A percentile compares a stretch with the other conserved stretches of the same genome.
Evolutionary conservation across 2,113 vertebrate species (phyloP).

Genomic region (Crotalus viridis): DNA sequence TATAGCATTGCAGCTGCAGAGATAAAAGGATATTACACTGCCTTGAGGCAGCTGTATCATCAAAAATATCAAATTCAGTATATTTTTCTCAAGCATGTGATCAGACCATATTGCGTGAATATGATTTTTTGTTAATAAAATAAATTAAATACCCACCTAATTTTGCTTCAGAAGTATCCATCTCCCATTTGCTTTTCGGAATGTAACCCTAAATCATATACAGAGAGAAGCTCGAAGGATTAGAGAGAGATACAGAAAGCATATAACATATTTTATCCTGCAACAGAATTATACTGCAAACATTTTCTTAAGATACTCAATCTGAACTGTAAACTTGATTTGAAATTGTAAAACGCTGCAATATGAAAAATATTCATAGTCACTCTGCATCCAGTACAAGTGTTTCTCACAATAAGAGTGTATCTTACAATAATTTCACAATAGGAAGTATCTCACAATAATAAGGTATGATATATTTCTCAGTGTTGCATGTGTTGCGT

Average conservation of each 20-base stretch:
- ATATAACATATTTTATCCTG: slow-evolving; percentile 75
- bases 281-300: slow-evolving; percentile 75
- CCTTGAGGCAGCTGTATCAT: slow-evolving; percentile 19
- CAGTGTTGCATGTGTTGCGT: slow-evolving; percentile 22
- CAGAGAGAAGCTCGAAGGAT: slow-evolving; percentile 95
- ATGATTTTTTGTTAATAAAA: slow-evolving; percentile 65
- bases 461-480: slow-evolving; percentile 21
- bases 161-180: slow-evolving; percentile 99
- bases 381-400: slow-evolving; percentile 40
- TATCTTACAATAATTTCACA: slow-evolving; percentile 30
- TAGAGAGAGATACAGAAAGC: slow-evolving; percentile 80
- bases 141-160: slow-evolving; percentile 87
- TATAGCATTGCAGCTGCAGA: slow-evolving; percentile 10
- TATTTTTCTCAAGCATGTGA: slow-evolving; percentile 36
- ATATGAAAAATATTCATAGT: slow-evolving; percentile 42
- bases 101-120: slow-evolving; percentile 58
- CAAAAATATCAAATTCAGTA: slow-evolving; percentile 22
- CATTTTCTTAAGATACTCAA: slow-evolving; percentile 63
- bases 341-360: slow-evolving; percentile 51
- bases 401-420: slow-evolving; percentile 23
- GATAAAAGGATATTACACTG: background rate
- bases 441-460: slow-evolving; percentile 10
- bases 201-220: slow-evolving; percentile 98
- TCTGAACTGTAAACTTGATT: slow-evolving; percentile 53
- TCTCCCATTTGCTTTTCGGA: slow-evolving; percentile 99